A percentile compares a stretch with the other conserved stretches of the same genome.
These are phyloP conservation scores for Alectura lathami DNA, from an alignment of 2,113 vertebrate genomes.

Conservation along the genomic window DNA sequence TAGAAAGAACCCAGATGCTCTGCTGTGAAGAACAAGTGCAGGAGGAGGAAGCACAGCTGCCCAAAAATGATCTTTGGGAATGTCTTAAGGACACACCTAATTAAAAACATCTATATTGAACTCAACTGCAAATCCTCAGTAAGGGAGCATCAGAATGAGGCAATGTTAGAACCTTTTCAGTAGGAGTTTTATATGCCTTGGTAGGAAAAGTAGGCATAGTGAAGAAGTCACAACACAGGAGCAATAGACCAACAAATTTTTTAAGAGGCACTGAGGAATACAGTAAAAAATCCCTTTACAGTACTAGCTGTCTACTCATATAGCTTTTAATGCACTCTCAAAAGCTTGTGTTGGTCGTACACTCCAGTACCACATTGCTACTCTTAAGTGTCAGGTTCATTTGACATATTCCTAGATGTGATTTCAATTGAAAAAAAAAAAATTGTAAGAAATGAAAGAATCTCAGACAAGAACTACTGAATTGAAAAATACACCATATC, in stretches of 20 bases:
- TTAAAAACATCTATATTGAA: neutral
- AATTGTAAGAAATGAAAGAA: constrained; percentile 7
- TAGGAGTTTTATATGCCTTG: neutral
- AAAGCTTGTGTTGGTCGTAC: neutral
- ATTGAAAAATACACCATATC: constrained; percentile 2
- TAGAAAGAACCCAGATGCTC: neutral
- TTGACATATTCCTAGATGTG: neutral
- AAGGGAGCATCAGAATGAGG: neutral
- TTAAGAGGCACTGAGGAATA: neutral
- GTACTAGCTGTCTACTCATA: neutral
- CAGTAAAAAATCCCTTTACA: neutral
- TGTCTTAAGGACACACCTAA: neutral
- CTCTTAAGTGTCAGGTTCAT: neutral
- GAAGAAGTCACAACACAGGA: neutral
- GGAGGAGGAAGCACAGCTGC: neutral
- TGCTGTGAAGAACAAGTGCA: neutral
- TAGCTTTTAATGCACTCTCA: neutral
- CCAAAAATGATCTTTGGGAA: neutral
- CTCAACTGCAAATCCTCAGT: neutral
- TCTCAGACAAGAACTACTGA: neutral
- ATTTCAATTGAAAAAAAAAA: neutral
- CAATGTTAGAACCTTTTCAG: neutral
- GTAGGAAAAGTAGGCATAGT: neutral
- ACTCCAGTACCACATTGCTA: neutral
- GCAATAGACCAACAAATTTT: neutral